A percentile compares a stretch with the other conserved stretches of the same genome.
Evolutionary conservation across 2,113 vertebrate genomes (phyloP).

Genomic region (Sinocyclocheilus rhinocerous): DNA sequence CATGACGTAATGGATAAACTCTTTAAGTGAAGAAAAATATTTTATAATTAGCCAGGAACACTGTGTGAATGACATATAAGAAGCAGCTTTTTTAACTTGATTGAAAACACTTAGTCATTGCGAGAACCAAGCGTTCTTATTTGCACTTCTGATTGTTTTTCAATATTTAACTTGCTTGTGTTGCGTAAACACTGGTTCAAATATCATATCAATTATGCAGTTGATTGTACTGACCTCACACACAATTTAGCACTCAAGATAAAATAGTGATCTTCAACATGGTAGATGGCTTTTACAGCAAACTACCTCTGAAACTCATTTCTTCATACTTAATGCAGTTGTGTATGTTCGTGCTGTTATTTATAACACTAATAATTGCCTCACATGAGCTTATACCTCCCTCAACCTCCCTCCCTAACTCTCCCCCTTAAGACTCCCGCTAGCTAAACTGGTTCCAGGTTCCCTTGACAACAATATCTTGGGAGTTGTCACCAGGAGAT

Average conservation of each 20-base stretch:
- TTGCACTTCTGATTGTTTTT: not conserved
- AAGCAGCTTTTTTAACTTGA: not conserved
- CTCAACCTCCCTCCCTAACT: conserved; percentile 44
- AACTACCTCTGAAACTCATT: conserved; percentile 5
- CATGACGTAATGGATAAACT: not conserved
- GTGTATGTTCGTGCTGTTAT: conserved; percentile 28
- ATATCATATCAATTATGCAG: conserved; percentile 9
- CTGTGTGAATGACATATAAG: not conserved
- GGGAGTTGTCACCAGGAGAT: conserved; percentile 65
- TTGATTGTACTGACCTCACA: not conserved
- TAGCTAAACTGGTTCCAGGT: conserved; percentile 60
- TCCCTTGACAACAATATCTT: conserved; percentile 73
- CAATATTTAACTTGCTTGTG: not conserved
- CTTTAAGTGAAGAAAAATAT: not conserved
- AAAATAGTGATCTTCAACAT: not conserved
- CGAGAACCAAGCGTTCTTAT: not conserved
- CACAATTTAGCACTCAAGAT: not conserved
- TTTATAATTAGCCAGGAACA: not conserved
- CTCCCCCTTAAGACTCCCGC: conserved; percentile 59
- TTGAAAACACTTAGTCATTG: not conserved
- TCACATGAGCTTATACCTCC: conserved; percentile 43
- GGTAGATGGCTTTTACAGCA: not conserved
- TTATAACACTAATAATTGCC: conserved; percentile 40
- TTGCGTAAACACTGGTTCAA: not conserved
- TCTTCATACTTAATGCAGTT: conserved; percentile 29